These are phyloP conservation scores for Otis tarda DNA, from an alignment of 2,113 vertebrate species.

Conservation along the genomic window DNA sequence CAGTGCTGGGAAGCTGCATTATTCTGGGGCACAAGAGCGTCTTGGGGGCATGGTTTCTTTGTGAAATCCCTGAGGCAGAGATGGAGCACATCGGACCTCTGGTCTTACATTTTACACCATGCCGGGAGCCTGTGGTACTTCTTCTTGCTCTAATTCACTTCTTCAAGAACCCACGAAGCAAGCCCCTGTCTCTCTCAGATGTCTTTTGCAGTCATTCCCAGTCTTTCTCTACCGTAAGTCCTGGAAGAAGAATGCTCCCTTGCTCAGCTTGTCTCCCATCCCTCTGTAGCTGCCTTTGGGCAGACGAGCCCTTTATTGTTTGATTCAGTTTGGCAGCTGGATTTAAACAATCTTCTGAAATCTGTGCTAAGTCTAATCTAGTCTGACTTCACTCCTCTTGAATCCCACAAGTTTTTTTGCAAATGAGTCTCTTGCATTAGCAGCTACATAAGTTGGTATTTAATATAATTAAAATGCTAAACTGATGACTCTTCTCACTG, in stretches of 20 bases:
- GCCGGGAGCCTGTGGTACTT: neutral
- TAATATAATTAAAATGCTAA: neutral
- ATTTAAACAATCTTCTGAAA: neutral
- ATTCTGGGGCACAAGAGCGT: neutral
- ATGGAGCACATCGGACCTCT: neutral
- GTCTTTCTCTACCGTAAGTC: neutral
- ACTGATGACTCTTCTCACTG: neutral
- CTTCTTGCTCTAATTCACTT: neutral
- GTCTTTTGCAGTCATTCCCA: neutral
- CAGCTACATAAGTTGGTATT: neutral
- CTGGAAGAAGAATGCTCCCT: neutral
- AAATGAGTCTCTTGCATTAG: neutral
- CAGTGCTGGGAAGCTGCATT: neutral
- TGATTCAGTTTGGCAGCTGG: neutral
- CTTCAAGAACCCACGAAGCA: neutral
- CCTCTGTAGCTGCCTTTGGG: fast-evolving
- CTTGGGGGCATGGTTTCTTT: neutral
- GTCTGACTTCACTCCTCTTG: neutral
- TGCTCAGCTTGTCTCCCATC: neutral
- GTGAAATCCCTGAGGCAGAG: neutral
- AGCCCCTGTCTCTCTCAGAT: neutral
- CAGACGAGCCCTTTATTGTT: neutral
- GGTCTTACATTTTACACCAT: neutral
- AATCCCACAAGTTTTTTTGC: neutral
- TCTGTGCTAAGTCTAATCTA: neutral